phyloP scores from a whole-genome alignment of 2,797 vertebrate species.

The Siniperca undulata region DNA sequence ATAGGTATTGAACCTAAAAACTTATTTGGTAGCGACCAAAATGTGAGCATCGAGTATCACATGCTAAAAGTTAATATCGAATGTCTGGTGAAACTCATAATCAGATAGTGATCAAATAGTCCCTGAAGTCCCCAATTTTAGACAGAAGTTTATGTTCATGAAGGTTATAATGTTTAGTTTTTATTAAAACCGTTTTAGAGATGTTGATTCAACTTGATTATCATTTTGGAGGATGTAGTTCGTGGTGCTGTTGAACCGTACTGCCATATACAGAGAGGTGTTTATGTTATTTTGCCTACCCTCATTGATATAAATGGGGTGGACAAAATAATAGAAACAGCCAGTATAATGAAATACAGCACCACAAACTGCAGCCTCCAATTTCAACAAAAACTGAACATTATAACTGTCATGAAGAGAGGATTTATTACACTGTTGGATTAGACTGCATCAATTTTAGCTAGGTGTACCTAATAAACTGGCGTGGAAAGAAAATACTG shows the following conservation, averaged over 20 bases:
- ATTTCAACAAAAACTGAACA: not conserved
- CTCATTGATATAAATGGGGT: not conserved
- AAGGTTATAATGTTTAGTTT: not conserved
- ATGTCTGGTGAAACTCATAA: not conserved
- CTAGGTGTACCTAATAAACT: not conserved
- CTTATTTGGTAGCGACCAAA: not conserved
- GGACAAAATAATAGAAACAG: not conserved
- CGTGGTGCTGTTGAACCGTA: no score
- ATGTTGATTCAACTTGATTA: no score
- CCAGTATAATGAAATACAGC: not conserved
- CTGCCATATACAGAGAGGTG: no score
- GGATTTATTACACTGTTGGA: not conserved
- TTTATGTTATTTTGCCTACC: no score
- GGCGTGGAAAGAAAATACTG: not conserved
- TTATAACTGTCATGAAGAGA: not conserved
- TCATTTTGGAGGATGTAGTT: no score
- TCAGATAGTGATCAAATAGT: not conserved
- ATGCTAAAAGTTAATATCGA: not conserved
- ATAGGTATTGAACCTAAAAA: not conserved
- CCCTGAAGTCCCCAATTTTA: no score
- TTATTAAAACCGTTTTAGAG: not conserved
- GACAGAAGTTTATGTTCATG: not conserved
- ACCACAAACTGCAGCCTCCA: not conserved
- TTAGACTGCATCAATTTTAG: not conserved
- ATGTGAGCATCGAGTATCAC: not conserved